phyloP scores from a whole-genome alignment of 2,888 invertebrate species.

The Phragmatobia fuliginosa region DNA sequence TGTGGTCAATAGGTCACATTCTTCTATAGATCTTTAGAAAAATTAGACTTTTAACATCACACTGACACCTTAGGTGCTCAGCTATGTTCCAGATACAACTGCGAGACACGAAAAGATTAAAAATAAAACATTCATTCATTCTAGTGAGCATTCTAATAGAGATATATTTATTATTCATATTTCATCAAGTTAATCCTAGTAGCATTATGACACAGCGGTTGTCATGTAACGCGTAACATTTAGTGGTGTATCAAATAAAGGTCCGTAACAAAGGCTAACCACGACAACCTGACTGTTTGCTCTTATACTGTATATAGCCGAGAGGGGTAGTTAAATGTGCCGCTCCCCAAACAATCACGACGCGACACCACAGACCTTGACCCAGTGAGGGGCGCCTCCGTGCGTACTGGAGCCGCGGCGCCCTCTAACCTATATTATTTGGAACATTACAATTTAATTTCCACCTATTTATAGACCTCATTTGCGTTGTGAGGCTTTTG shows the following conservation, averaged over 20 bases:
- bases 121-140: background rate
- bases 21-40: too few species aligned
- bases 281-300: constrained; percentile 1
- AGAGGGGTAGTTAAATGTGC: constrained; percentile 15
- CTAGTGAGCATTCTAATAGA: background rate
- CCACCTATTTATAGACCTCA: constrained; percentile 6
- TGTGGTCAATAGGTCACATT: too few species aligned
- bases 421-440: constrained; percentile 13
- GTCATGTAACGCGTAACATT: background rate
- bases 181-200: background rate
- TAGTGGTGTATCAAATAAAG: background rate
- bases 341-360: constrained; percentile 31
- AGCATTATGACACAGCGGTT: background rate
- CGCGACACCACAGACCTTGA: constrained; percentile 26
- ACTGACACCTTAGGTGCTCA: background rate
- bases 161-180: background rate
- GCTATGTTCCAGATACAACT: too few species aligned
- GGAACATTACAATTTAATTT: constrained; percentile 7
- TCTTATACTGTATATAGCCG: constrained; percentile 13
- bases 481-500: background rate
- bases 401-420: background rate
- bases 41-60: too few species aligned
- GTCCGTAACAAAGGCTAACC: constrained; percentile 1
- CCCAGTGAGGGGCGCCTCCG: constrained; percentile 18
- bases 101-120: too few species aligned